Evolutionary conservation across 2,113 vertebrate species (phyloP), one percentile per base, ranked within the genome.

Genomic region (Phyllostomus hastatus): DNA sequence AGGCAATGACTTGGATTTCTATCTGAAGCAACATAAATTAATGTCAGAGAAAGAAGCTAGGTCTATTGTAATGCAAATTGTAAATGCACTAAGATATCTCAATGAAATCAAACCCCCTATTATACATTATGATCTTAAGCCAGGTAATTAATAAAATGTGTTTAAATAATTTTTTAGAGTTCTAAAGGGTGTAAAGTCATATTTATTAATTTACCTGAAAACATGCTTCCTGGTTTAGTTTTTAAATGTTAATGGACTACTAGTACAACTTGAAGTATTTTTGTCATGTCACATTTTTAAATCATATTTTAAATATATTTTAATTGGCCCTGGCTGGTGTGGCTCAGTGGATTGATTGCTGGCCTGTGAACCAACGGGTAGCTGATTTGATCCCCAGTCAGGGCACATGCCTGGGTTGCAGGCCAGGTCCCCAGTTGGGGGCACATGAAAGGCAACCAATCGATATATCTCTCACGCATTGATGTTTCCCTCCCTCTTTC

Each of bases 101-200:
- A 99, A 99, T 98, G 99, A 99, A 98, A 99, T 99, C 98, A 99
- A 99, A 98, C 99, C 99, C 67, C 99, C 99, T 95, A 99, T 99
- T 98, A 99, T 99, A 98, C 99, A 99, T 99, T 99, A 99, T 97
- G 99, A 99, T 98, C 99, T 99, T 98, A 99, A 99, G 97, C 99
- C 99, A 99, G 99, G 99, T 99, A 98, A 98, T 90, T 96, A 66
- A 89, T 79, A 61, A 97, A 96, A 69, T 35, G 12, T 97, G 69
- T 96, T 11, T 70, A 28, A 94, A 26, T 64, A 2, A 28, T 61
- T 52, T 86, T 70, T 88, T 88, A 64, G 78, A 75, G 19, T 14
- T 79, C 46, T 57, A 38, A 91, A 64, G 38, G 87, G 24, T 80
- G 4, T 76, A 72, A 90, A 54, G 52, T 78, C 24, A 14, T 75